A percentile compares a stretch with the other conserved stretches of the same genome.
Evolutionary conservation across 1,140 invertebrate genomes (phyloP).

Genomic region (Heliconius melpomene): DNA sequence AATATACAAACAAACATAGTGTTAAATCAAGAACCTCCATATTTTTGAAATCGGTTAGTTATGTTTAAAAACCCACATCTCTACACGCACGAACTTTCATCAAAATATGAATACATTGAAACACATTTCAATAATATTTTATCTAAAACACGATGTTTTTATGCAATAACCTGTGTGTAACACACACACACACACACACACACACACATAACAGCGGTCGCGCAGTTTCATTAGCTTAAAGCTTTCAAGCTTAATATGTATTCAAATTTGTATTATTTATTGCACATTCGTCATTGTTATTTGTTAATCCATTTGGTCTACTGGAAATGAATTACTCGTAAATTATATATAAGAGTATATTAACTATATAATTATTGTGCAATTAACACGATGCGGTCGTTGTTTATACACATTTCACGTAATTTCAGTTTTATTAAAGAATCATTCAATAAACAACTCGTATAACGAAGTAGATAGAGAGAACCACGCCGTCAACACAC

Average conservation of each 20-base stretch:
- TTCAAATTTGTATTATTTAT: neutral
- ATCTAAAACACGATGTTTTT: neutral
- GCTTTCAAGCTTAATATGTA: neutral
- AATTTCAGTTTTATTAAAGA: too few relatives aligned
- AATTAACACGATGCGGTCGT: too few relatives aligned
- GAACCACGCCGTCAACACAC: too few relatives aligned
- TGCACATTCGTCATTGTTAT: neutral
- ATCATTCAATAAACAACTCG: too few relatives aligned
- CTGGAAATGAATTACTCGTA: neutral
- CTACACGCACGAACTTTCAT: neutral
- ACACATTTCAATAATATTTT: neutral
- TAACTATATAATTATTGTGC: too few relatives aligned
- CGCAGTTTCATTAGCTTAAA: conserved; percentile 6
- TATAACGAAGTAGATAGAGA: too few relatives aligned
- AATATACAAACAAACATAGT: too few relatives aligned
- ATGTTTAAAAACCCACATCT: too few relatives aligned
- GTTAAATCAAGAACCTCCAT: too few relatives aligned
- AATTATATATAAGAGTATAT: neutral
- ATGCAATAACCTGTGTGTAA: neutral
- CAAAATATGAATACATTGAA: neutral
- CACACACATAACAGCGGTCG: neutral
- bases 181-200: too few relatives aligned
- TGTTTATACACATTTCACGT: too few relatives aligned
- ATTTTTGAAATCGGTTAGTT: too few relatives aligned
- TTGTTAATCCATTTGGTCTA: neutral